Percentiles rank a stretch among this genome's conserved stretches.
These are phyloP conservation scores for Neria commutata DNA, from an alignment of 2,888 invertebrate species.

Conservation along the genomic window DNA sequence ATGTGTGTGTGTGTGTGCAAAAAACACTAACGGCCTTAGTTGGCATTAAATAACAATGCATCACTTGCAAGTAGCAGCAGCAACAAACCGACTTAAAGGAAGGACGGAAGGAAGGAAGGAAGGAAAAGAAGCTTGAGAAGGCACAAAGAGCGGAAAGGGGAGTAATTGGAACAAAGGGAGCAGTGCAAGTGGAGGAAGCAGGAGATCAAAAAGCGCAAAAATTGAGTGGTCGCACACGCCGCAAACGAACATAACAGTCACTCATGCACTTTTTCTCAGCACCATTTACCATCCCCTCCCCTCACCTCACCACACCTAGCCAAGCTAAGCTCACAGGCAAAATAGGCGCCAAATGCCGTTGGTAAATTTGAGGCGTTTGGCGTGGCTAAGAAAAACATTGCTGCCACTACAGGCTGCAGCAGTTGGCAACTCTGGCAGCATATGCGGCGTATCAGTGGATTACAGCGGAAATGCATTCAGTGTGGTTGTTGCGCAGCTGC, in stretches of 20 bases:
- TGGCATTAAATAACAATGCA: constrained; percentile 24
- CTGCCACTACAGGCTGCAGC: background rate
- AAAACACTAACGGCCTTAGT: constrained; percentile 11
- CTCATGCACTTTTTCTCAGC: too few species aligned
- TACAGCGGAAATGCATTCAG: constrained; percentile 14
- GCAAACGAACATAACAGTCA: background rate
- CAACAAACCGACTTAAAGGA: background rate
- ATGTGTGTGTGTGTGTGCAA: constrained; percentile 9
- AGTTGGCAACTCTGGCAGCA: background rate
- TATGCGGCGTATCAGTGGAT: constrained; percentile 7
- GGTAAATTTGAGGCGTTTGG: background rate
- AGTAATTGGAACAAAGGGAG: background rate
- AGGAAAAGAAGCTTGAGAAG: too few species aligned
- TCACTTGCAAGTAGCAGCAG: constrained; percentile 15
- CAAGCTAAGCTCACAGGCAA: too few species aligned
- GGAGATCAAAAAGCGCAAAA: background rate
- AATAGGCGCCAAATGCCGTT: too few species aligned
- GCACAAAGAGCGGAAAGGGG: too few species aligned
- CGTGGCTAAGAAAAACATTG: background rate
- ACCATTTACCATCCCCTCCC: too few species aligned
- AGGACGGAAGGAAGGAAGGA: too few species aligned
- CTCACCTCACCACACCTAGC: too few species aligned
- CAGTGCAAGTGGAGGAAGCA: background rate
- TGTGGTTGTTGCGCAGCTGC: background rate
- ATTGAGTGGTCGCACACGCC: background rate